Base-by-base conservation (phyloP, 2,888 invertebrate species). In the Rotaria socialis region DNA sequence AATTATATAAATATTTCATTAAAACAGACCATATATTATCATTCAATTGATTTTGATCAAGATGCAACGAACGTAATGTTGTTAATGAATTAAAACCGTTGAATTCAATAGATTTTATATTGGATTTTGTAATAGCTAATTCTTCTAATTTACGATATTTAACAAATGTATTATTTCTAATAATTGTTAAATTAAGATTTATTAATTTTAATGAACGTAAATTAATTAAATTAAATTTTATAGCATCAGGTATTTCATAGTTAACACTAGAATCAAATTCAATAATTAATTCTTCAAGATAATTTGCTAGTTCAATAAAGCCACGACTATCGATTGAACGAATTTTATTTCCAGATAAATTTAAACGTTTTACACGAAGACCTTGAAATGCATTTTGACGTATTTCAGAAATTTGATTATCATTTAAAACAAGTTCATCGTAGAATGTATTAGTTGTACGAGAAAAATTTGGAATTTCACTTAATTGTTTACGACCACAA, bases 351-450 rank as follows among this genome's bases (percentile, higher is more conserved):
- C 85, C 85, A 22, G 85, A 55, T 67, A 87, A n/a, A 85, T 60
- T 85, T 4, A 87, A 35, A 85, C 85, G 85, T 85, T 85, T 87
- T 11, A 87, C 87, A 85, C 85, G 85, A 8, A 87, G 41, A 24
- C 87, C 74, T 22, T 80, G 80, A 67, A 87, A 87, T 16, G 80
- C 85, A 50, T 85, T 85, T 47, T 24, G 11, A 27, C 41, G 43
- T 0, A 87, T 50, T 19, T 47, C 35, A 43, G 41, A n/a, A 24
- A 87, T 87, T 84, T 67, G 56, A 80, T 87, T 87, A 84, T 87
- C 87, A 58, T 85, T 85, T 43, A 87, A 50, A 75, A 87, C 87
- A 41, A 87, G 60, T 85, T 87, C 87, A 55, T 87, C 87, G 35
- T 87, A 87, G 24, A 87, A 47, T 19, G 85, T 85, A 55, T 85